Evolutionary conservation across 2,888 invertebrate species (phyloP).

Genomic region (Macropis europaea): DNA sequence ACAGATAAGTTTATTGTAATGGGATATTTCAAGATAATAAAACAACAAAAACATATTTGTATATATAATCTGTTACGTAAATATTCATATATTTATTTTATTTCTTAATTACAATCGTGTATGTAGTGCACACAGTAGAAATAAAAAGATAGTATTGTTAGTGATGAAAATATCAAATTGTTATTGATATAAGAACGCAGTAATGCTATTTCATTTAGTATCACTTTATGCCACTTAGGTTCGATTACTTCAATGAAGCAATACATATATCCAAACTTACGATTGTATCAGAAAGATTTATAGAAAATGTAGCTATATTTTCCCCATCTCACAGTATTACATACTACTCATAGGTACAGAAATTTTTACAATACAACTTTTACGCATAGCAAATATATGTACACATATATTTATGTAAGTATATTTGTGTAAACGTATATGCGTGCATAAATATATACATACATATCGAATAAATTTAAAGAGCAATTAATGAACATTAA

Average conservation of each 20-base stretch:
- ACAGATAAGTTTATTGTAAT: slow-evolving; percentile 26
- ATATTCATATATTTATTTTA: slow-evolving; percentile 74
- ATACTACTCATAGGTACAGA: slow-evolving; percentile 50
- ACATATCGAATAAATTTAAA: slow-evolving; percentile 55
- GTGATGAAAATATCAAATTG: slow-evolving; percentile 73
- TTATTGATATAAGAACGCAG: slow-evolving; percentile 67
- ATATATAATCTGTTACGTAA: slow-evolving; percentile 72
- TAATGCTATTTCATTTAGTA: slow-evolving; percentile 59
- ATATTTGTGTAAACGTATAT: slow-evolving; percentile 37
- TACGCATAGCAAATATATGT: slow-evolving; percentile 41
- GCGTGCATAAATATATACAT: slow-evolving; percentile 13
- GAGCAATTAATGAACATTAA: slow-evolving; percentile 62
- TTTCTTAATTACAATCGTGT: slow-evolving; percentile 71
- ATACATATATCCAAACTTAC: slow-evolving; percentile 55
- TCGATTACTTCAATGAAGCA: slow-evolving; percentile 59
- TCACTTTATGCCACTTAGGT: slow-evolving; percentile 63
- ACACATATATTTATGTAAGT: slow-evolving; percentile 54
- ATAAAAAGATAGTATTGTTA: slow-evolving; percentile 73
- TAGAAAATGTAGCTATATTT: slow-evolving; percentile 69
- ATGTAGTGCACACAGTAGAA: slow-evolving; percentile 74
- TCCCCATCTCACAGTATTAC: slow-evolving; percentile 43
- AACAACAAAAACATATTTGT: slow-evolving; percentile 38
- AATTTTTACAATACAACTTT: slow-evolving; percentile 44
- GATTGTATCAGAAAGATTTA: slow-evolving; percentile 63
- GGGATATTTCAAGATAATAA: slow-evolving; percentile 40